These are phyloP conservation scores for Passer domesticus DNA, from an alignment of 2,113 vertebrate species.

Conservation along the genomic window DNA sequence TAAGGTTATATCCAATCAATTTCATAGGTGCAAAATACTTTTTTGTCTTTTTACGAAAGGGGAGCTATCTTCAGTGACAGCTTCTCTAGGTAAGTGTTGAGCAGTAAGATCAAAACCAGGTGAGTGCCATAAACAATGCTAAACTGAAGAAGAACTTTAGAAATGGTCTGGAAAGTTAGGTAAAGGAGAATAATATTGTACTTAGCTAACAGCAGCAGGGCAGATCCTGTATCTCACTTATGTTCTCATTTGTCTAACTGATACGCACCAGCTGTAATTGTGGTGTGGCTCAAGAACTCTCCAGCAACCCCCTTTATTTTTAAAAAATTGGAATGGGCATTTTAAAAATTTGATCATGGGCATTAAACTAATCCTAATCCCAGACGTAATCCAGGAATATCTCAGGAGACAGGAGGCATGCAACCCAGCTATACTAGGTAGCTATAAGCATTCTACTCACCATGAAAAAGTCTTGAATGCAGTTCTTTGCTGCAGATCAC, in stretches of 20 bases:
- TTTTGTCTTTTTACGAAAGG: background rate
- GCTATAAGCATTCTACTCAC: background rate
- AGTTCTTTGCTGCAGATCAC: background rate
- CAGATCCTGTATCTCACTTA: background rate
- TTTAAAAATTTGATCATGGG: background rate
- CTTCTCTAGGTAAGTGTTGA: background rate
- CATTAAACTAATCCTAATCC: background rate
- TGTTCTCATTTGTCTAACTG: background rate
- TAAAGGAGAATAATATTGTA: background rate
- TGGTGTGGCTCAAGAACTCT: background rate
- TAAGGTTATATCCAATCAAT: background rate
- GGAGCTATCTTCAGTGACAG: background rate
- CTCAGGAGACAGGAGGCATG: background rate
- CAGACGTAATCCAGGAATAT: background rate
- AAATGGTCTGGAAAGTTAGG: background rate
- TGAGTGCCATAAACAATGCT: background rate
- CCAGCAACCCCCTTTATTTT: background rate
- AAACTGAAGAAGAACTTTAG: background rate
- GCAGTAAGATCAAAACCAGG: background rate
- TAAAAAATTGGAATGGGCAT: background rate
- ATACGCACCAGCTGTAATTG: background rate
- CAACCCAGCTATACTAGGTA: background rate
- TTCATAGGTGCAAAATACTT: background rate
- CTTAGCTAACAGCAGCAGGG: background rate
- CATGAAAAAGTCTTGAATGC: background rate